A percentile compares a stretch with the other conserved stretches of the same genome.
These are phyloP conservation scores for Hycleus cichorii DNA, from an alignment of 1,140 invertebrate genomes.

Conservation along the genomic window DNA sequence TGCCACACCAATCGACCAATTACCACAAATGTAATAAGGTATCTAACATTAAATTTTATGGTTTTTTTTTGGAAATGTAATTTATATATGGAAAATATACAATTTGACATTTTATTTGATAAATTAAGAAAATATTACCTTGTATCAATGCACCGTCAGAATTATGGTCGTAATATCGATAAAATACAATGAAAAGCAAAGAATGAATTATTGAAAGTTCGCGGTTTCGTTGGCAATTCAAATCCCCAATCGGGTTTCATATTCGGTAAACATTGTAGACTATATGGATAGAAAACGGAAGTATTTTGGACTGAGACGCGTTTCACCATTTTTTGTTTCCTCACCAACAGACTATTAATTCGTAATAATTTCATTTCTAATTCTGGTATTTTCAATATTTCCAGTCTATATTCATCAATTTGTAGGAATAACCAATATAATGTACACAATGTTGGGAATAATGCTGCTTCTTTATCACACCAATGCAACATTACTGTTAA, in stretches of 20 bases:
- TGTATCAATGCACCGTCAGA: no score
- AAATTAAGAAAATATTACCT: no score
- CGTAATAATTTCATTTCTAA: slow-evolving; percentile 23
- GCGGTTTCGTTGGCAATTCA: slow-evolving; percentile 27
- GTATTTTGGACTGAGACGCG: slow-evolving; percentile 8
- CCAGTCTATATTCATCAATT: slow-evolving; percentile 24
- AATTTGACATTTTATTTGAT: no score
- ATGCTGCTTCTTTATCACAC: slow-evolving; percentile 53
- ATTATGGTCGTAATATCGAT: background rate
- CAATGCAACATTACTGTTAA: slow-evolving; percentile 51
- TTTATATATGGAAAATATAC: no score
- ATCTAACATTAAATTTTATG: no score
- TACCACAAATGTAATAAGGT: slow-evolving; percentile 71
- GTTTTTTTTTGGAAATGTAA: no score
- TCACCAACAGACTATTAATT: slow-evolving; percentile 25
- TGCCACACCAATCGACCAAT: slow-evolving; percentile 85
- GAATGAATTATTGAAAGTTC: slow-evolving; percentile 33
- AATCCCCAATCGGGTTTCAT: slow-evolving; percentile 34
- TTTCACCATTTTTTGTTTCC: slow-evolving; percentile 33
- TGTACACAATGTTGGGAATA: slow-evolving; percentile 54
- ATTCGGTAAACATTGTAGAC: slow-evolving; percentile 22
- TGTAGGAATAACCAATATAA: slow-evolving; percentile 54
- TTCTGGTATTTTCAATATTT: slow-evolving; percentile 27
- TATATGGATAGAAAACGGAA: slow-evolving; percentile 23
- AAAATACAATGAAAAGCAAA: slow-evolving; percentile 22